Percentiles rank a stretch among this genome's conserved stretches.
Conservation (phyloP, 2,888 invertebrate genomes). For the Dicranocentrus wangi region DNA sequence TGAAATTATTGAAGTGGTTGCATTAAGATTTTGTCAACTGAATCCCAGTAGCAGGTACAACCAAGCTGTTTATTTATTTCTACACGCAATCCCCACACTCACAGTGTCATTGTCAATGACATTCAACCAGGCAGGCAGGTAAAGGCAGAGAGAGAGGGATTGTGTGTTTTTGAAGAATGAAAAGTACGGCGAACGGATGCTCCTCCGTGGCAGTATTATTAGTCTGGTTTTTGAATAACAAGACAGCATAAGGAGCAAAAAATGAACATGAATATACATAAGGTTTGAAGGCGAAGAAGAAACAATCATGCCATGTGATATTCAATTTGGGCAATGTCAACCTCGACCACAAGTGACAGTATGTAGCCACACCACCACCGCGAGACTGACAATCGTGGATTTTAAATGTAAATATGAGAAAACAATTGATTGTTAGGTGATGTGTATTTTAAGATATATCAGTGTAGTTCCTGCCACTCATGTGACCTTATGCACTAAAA, state of each 20-base stretch:
- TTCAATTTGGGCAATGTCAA: conserved; percentile 18
- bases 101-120: conserved; percentile 38
- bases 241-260: background rate
- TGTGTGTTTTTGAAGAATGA: conserved; percentile 15
- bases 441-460: no score
- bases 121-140: background rate
- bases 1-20: conserved; percentile 16
- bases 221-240: conserved; percentile 18
- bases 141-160: background rate
- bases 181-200: background rate
- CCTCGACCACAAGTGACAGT: conserved; percentile 23
- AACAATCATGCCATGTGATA: conserved; percentile 11
- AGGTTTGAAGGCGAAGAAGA: conserved; percentile 1
- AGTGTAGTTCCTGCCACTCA: no score
- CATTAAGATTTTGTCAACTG: conserved; percentile 42
- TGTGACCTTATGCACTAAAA: no score
- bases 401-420: background rate
- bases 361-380: conserved; percentile 35
- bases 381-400: conserved; percentile 26
- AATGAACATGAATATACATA: conserved; percentile 35
- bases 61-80: conserved; percentile 17
- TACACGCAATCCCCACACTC: conserved; percentile 37
- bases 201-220: no score
- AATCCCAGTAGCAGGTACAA: conserved; percentile 51
- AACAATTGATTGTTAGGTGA: background rate